These are phyloP conservation scores for Dascyllus trimaculatus DNA, from an alignment of 2,113 vertebrate species.

Conservation along the genomic window DNA sequence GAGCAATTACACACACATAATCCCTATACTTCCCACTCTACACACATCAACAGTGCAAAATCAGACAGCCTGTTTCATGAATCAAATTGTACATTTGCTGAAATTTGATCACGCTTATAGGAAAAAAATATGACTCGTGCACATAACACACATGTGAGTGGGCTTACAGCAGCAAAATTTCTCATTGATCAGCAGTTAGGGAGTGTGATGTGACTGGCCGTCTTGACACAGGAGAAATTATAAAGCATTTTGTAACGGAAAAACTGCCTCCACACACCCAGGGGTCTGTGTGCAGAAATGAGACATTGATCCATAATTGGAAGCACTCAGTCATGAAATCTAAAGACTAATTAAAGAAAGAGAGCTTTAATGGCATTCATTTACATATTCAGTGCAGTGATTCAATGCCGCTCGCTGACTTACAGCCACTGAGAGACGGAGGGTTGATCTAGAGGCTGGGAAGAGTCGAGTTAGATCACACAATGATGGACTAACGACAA, in stretches of 20 bases:
- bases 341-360: conserved; percentile 85
- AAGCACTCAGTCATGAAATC: conserved; percentile 84
- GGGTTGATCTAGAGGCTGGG: conserved; percentile 46
- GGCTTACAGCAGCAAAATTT: conserved; percentile 46
- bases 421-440: conserved; percentile 41
- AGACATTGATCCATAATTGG: conserved; percentile 87
- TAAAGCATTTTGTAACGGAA: conserved; percentile 71
- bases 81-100: conserved; percentile 20
- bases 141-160: conserved; percentile 29
- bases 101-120: conserved; percentile 17
- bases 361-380: conserved; percentile 78
- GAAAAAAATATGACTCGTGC: conserved; percentile 6
- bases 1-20: conserved; percentile 57
- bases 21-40: conserved; percentile 22
- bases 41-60: conserved; percentile 11
- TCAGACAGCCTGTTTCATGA: conserved; percentile 28
- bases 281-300: conserved; percentile 74
- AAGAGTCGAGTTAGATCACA: conserved; percentile 43
- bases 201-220: conserved; percentile 34
- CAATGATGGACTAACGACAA: conserved; percentile 42
- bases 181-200: conserved; percentile 67
- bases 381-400: conserved; percentile 76
- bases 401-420: conserved; percentile 56
- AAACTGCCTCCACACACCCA: conserved; percentile 61
- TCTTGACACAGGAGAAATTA: conserved; percentile 66